These are phyloP conservation scores for Campoplex nolae DNA, from an alignment of 2,888 invertebrate genomes.

Conservation along the genomic window DNA sequence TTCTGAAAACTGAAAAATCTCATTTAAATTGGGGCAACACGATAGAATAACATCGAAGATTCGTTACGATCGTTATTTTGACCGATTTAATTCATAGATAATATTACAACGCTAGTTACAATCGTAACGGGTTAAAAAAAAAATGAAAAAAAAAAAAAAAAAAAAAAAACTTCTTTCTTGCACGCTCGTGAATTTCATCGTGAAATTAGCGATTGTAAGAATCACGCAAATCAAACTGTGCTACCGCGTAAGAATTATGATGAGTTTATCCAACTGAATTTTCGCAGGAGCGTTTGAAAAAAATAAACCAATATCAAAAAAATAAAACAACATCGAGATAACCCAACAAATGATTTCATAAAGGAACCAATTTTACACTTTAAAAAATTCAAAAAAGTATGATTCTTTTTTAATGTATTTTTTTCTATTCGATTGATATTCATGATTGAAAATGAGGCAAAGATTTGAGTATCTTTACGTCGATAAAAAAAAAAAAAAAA, in stretches of 20 bases:
- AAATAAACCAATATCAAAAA: neutral
- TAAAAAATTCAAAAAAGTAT: neutral
- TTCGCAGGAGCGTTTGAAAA: neutral
- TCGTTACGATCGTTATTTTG: neutral
- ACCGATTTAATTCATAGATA: conserved; percentile 10
- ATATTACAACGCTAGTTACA: conserved; percentile 24
- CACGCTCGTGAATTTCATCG: conserved; percentile 65
- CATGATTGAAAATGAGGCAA: neutral
- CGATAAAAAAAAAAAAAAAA: neutral
- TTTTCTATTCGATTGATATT: neutral
- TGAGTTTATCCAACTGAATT: neutral
- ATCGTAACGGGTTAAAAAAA: conserved; percentile 6
- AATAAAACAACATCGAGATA: neutral
- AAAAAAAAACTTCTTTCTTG: conserved; percentile 29
- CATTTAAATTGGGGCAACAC: neutral
- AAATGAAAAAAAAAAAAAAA: conserved; percentile 30
- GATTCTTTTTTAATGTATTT: neutral
- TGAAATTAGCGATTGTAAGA: conserved; percentile 52
- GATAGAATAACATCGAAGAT: neutral
- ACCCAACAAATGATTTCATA: neutral
- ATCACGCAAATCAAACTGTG: neutral
- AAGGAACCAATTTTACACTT: neutral
- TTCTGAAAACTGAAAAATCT: neutral
- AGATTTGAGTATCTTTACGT: neutral
- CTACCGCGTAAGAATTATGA: neutral